These are phyloP conservation scores for Ditula angustiorana DNA, from an alignment of 2,888 invertebrate species.

Conservation along the genomic window DNA sequence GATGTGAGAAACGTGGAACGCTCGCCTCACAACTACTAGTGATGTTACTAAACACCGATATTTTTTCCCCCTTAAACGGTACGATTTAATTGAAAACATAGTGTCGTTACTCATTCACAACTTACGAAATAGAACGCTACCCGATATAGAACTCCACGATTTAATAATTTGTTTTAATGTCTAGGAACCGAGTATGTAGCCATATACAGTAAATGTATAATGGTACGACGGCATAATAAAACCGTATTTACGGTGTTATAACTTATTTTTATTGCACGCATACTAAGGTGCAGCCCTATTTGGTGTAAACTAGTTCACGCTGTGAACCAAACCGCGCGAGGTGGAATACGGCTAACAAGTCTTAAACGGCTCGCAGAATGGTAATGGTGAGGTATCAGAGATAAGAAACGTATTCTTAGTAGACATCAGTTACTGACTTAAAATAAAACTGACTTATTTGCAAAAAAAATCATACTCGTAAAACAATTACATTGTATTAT, in stretches of 20 bases:
- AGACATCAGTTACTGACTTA: neutral
- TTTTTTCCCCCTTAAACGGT: constrained; percentile 44
- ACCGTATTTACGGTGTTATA: constrained; percentile 65
- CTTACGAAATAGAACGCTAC: constrained; percentile 50
- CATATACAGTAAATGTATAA: constrained; percentile 55
- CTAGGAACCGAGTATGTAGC: constrained; percentile 53
- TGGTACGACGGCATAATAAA: constrained; percentile 62
- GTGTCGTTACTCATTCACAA: constrained; percentile 35
- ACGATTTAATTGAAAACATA: constrained; percentile 31
- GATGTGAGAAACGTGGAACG: constrained; percentile 62
- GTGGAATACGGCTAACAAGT: constrained; percentile 49
- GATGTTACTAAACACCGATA: constrained; percentile 55
- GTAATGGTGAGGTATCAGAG: constrained; percentile 82
- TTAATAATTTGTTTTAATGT: constrained; percentile 63
- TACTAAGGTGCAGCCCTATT: constrained; percentile 60
- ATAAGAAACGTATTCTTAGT: constrained; percentile 73
- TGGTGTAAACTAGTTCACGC: constrained; percentile 60
- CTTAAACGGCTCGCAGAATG: constrained; percentile 77
- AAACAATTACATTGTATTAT: too few species aligned
- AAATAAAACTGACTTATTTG: constrained; percentile 7
- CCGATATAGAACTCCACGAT: constrained; percentile 55
- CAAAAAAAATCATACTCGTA: too few species aligned
- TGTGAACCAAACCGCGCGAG: constrained; percentile 48
- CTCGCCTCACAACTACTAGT: constrained; percentile 50
- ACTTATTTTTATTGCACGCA: constrained; percentile 61